These are phyloP conservation scores for Phalacrocorax pelagicus DNA, from an alignment of 2,113 vertebrate species.

Conservation along the genomic window DNA sequence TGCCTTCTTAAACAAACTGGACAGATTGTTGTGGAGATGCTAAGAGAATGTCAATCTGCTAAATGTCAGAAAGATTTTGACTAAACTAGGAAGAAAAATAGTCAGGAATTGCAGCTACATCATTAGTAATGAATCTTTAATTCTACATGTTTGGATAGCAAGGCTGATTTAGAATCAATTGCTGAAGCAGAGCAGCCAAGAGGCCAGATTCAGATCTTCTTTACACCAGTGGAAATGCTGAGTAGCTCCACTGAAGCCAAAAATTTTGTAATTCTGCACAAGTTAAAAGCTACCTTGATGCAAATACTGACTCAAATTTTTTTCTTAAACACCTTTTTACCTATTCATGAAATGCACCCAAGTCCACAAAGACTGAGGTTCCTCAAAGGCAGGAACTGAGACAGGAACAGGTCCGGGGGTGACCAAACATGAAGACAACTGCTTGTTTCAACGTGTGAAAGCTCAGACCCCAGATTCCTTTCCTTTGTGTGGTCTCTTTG, in stretches of 20 bases:
- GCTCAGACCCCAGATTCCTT: neutral
- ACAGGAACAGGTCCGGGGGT: neutral
- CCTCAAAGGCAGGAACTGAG: neutral
- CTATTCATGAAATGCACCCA: neutral
- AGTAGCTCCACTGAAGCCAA: neutral
- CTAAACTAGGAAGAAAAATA: slow-evolving; percentile 59
- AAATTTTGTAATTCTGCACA: neutral
- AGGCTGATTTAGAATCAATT: slow-evolving; percentile 43
- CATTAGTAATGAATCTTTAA: slow-evolving; percentile 39
- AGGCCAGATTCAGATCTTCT: neutral
- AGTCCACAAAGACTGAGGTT: neutral
- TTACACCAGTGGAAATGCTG: neutral
- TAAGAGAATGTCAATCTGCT: slow-evolving; percentile 59
- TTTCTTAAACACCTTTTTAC: neutral
- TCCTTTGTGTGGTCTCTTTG: neutral
- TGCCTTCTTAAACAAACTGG: slow-evolving; percentile 51
- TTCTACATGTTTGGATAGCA: slow-evolving; percentile 11
- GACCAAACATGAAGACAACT: neutral
- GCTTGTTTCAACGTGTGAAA: neutral
- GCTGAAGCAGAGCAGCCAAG: neutral
- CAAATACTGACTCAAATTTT: neutral
- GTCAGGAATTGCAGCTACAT: slow-evolving; percentile 1
- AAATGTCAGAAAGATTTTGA: slow-evolving; percentile 53
- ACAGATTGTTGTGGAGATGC: slow-evolving; percentile 52
- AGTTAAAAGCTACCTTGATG: neutral